These are phyloP conservation scores for Lissocephala sabroskyi DNA, from an alignment of 2,888 invertebrate species.

Conservation along the genomic window DNA sequence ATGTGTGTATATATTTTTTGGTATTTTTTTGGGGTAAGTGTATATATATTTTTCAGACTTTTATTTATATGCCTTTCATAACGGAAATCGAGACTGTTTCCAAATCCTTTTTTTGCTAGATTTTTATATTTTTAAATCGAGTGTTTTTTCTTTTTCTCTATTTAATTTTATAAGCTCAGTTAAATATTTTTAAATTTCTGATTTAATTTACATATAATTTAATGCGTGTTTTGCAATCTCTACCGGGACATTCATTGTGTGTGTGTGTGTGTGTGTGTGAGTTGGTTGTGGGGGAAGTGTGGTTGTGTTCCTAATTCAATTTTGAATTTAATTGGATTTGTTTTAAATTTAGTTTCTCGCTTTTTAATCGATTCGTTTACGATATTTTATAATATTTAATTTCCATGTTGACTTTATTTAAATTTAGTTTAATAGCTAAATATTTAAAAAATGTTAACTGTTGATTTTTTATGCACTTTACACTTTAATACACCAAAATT, in stretches of 20 bases:
- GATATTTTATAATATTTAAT: conserved; percentile 30
- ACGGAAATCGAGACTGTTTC: conserved; percentile 58
- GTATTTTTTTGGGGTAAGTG: conserved; percentile 11
- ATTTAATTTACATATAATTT: conserved; percentile 37
- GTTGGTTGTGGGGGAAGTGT: too few species aligned
- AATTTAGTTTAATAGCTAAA: conserved; percentile 58
- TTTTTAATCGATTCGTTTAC: conserved; percentile 39
- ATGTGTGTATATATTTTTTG: too few species aligned
- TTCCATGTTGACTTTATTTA: conserved; percentile 35
- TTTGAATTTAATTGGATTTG: conserved; percentile 9
- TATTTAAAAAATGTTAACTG: conserved; percentile 70
- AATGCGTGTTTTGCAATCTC: conserved; percentile 26
- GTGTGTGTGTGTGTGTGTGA: conserved; percentile 22
- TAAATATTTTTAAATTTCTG: conserved; percentile 50
- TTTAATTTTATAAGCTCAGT: conserved; percentile 58
- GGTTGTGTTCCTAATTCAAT: conserved; percentile 22
- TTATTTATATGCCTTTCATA: conserved; percentile 45
- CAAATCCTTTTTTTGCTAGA: conserved; percentile 33
- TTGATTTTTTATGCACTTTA: conserved; percentile 69
- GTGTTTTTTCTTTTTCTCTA: conserved; percentile 14
- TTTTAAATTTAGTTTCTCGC: conserved; percentile 14
- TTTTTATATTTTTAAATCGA: conserved; percentile 22
- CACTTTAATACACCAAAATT: conserved; percentile 60
- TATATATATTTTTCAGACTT: conserved; percentile 50
- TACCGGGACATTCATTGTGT: not conserved